Base-by-base conservation (phyloP, 2,113 vertebrate species). In the Halichoeres trimaculatus region DNA sequence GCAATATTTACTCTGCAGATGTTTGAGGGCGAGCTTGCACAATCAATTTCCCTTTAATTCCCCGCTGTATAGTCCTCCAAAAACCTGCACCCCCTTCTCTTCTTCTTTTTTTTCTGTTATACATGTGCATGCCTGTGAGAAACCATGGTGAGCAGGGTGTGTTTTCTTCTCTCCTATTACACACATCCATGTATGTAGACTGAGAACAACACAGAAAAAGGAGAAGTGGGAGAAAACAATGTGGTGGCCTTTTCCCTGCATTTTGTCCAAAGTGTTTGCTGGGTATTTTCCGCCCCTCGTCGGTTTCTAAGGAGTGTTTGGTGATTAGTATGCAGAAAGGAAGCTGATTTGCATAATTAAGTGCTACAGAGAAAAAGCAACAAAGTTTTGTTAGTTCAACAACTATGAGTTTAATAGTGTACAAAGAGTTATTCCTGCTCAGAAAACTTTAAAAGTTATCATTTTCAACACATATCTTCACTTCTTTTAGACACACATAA, bases 271-370 rank as follows among this genome's bases (percentile, higher is more conserved):
- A 82, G 66, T 82, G 56, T 83, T 60, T 17, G 63, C 70, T 40
- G 22, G 57, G 47, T 48, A 6, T 40, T 63, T 17, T n/a, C 22
- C 56, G 54, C 10, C 51, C 20, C 24, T 19, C 0, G 30, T 66
- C 55, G n/a, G 72, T 77, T 40, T 79, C 66, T 80, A 54, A 85
- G 55, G 79, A 80, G 62, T 82, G 90, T 95, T 94, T 94, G 79
- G 93, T 90, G 93, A 97, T 99, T 98, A 98, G 96, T 97, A 96
- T 61, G 94, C 95, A 93, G 91, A 94, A 90, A 90, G 78, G 83
- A 88, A 92, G 94, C 94, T 91, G 86, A 92, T 91, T 95, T 95
- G 94, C 95, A 94, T 90, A 90, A 91, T 87, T 91, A 91, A 91
- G 90, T 54, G 91, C 88, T 89, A 88, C 78, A 93, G 90, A 93